Base-by-base conservation (phyloP, 2,797 vertebrate species). In the Syndactyla subalaris region DNA sequence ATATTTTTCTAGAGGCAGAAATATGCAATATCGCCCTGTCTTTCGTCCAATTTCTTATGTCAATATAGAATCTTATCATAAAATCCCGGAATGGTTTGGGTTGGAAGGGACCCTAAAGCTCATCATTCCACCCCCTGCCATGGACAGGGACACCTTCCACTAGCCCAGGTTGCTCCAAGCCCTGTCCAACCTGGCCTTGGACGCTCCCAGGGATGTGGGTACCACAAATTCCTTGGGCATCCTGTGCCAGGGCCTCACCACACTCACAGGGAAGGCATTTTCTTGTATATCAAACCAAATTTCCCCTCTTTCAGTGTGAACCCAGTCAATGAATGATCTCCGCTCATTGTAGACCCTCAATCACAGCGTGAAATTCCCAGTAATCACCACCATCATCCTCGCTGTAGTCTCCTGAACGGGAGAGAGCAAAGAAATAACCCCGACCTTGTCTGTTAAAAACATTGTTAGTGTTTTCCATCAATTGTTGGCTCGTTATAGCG, bases 331-430 rank as follows among this genome's bases (percentile, higher is more conserved):
- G 57, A 77, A 76, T 51, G 78, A 38, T 76, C 57, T 57, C 23
- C 24, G 89, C 94, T 97, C 49, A 79, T 55, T 88, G 92, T 30
- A 49, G 93, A 84, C 86, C 95, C 77, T 89, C 89, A 92, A 74
- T 97, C 95, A 74, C 91, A 78, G 73, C 8, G 6, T 93, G 92
- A 78, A 86, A 62, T 93, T 87, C 57, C 38, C 29, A 43, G 82
- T 71, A 54, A 90, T 74, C 67, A 88, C 46, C 75, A 34, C 59
- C 67, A 12, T 84, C 62, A 38, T 51, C 89, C 43, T 24, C 1
- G 36, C 67, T 48, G 6, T 87, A 92, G 84, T 92, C 86, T 91
- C 74, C 77, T 80, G 87, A 72, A 87, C 45, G 39, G 27, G 39
- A 74, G 71, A 62, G 58, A 66, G 81, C 18, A 82, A 55, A 87